These are phyloP conservation scores for Rhizomys pruinosus DNA, from an alignment of 2,113 vertebrate genomes.

Conservation along the genomic window DNA sequence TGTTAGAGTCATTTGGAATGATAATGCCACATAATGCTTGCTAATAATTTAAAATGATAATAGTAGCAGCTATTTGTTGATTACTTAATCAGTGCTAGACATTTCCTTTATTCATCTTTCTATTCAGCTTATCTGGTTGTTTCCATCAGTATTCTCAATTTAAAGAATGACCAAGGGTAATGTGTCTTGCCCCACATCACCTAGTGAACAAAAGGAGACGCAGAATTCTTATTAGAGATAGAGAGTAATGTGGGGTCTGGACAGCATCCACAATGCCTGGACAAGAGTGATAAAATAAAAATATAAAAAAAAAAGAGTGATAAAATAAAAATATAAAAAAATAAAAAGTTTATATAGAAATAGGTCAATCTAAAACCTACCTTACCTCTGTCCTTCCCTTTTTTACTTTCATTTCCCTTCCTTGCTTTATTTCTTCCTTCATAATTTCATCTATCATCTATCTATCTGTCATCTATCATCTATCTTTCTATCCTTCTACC, in stretches of 20 bases:
- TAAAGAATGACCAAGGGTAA: background rate
- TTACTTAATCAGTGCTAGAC: background rate
- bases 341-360: background rate
- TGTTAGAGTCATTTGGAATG: slow-evolving; percentile 4
- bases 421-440: accelerated
- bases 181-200: background rate
- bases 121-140: background rate
- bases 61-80: background rate
- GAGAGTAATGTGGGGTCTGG: background rate
- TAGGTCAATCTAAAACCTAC: background rate
- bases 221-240: background rate
- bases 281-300: background rate
- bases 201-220: background rate
- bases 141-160: background rate
- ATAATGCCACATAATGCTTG: background rate
- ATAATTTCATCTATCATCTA: no score
- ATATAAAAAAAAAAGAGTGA: no score
- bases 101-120: background rate
- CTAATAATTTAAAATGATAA: slow-evolving; percentile 19
- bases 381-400: background rate
- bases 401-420: accelerated
- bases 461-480: no score
- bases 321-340: no score
- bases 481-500: no score
- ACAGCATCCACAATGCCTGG: background rate